Conservation (phyloP, 1,140 invertebrate genomes). For the Bicyclus anynana region DNA sequence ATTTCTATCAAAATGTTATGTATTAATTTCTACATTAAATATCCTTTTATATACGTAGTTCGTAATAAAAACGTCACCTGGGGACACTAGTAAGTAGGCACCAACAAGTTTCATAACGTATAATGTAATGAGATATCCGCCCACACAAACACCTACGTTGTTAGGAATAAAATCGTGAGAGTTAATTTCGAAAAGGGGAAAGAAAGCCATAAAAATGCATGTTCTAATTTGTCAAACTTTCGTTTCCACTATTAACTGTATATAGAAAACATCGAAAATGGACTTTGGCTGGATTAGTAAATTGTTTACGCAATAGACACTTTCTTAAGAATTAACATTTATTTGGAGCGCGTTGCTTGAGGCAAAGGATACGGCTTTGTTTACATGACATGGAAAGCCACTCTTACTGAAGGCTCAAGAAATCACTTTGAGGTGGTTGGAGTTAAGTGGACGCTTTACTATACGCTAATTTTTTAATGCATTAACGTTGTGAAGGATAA, state of each 20-base stretch:
- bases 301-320: neutral
- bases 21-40: no score
- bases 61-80: neutral
- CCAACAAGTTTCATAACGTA: neutral
- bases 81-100: neutral
- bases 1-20: no score
- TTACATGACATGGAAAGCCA: slow-evolving; percentile 20
- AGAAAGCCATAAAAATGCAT: slow-evolving; percentile 1
- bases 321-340: slow-evolving; percentile 5
- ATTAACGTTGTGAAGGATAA: neutral
- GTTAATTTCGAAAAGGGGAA: neutral
- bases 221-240: slow-evolving; percentile 6
- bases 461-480: neutral
- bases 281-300: neutral
- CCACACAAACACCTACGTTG: slow-evolving; percentile 2
- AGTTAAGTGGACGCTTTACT: no score
- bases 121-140: slow-evolving; percentile 7
- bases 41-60: no score
- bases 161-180: neutral
- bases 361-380: slow-evolving; percentile 14
- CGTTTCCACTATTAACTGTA: neutral
- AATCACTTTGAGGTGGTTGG: neutral
- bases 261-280: neutral
- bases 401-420: slow-evolving; percentile 2
- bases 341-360: slow-evolving; percentile 1